Evolutionary conservation across 2,113 vertebrate species (phyloP), one percentile per base, ranked within the genome.

Genomic region (Abramis brama): DNA sequence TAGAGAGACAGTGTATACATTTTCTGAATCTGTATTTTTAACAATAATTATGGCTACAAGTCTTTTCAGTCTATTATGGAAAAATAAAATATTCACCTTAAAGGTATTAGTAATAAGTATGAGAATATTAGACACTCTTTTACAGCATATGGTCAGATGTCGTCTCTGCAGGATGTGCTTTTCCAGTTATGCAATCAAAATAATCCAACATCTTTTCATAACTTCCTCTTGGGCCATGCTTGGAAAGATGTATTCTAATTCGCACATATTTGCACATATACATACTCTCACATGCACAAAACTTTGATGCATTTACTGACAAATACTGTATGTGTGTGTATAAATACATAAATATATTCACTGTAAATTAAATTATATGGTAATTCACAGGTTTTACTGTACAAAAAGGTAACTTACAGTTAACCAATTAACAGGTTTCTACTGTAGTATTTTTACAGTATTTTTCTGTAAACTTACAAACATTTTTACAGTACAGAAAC

Each of bases 51-150:
- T 36, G 43, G 43, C 71, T 12, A 11, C 66, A 21, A 3, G 1
- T 36, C 15, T 43, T 10, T 11, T 43, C 17, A 43, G 19, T 36
- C 19, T 64, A 64, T 27, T 13, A 2, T 12, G 8, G 43, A 62
- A 82, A 33, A 79, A 79, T 27, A 74, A 2, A 60, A 10, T 17
- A 1, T 21, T 75, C 36, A 60, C 12, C 5, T 36, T 43, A 39
- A 78, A 36, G 45, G 10, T 80, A 76, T 52, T 75, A 43, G 30
- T 76, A 52, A 64, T 77, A 87, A 25, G 59, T 85, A 50, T 57
- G 15, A 0, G 19, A 36, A 39, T 13, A 47, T 78, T n/a, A 82
- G 15, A 15, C 45, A 30, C 68, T 88, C 11, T 52, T 52, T 57
- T 45, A 55, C 25, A 85, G 25, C 47, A 15, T 52, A 71, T 82